Conservation (phyloP, 2,888 invertebrate species). For the Macrophya annulata region DNA sequence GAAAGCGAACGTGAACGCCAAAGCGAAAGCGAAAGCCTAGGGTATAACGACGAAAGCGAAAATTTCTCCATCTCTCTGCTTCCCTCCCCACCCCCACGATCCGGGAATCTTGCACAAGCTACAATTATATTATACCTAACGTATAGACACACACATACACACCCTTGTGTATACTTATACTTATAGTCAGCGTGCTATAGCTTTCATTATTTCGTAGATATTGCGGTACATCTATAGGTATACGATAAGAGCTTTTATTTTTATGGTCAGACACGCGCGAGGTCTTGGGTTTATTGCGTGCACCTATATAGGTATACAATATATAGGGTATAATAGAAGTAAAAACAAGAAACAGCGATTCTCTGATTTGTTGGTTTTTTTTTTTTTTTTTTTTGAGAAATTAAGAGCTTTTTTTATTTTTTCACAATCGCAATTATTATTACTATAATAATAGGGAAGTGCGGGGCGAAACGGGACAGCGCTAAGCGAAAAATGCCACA, state of each 20-base stretch:
- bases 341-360: too few relatives aligned
- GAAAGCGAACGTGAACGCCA: background rate
- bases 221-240: background rate
- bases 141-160: too few relatives aligned
- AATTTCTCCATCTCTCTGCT: background rate
- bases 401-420: too few relatives aligned
- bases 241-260: constrained; percentile 10
- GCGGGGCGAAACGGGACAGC: too few relatives aligned
- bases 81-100: background rate
- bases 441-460: too few relatives aligned
- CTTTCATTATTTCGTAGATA: background rate
- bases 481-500: too few relatives aligned
- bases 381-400: too few relatives aligned
- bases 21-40: background rate
- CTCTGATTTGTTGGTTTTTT: too few relatives aligned
- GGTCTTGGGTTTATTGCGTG: background rate
- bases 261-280: background rate
- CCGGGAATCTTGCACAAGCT: background rate
- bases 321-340: too few relatives aligned
- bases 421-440: too few relatives aligned
- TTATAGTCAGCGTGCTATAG: background rate
- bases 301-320: background rate
- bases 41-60: background rate
- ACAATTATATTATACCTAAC: constrained; percentile 1
- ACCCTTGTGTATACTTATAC: background rate